These are phyloP conservation scores for Leptobrachium leishanense DNA, from an alignment of 2,113 vertebrate genomes.

Conservation along the genomic window DNA sequence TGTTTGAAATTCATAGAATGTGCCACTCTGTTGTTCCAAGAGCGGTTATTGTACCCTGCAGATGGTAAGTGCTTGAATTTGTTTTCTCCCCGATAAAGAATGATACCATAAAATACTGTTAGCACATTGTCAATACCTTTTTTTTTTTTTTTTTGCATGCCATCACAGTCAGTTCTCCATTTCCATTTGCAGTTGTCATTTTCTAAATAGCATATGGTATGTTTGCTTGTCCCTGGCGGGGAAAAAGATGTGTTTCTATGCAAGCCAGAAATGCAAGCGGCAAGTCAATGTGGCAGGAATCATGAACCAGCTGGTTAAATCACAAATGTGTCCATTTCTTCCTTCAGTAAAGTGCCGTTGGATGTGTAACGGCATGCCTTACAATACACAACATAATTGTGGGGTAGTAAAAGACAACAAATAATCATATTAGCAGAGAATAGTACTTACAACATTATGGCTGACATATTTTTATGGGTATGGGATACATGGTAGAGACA, in stretches of 20 bases:
- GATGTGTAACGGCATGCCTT: slow-evolving; percentile 8
- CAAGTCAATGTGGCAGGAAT: slow-evolving; percentile 14
- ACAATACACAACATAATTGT: background rate
- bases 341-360: slow-evolving; percentile 10
- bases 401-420: background rate
- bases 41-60: slow-evolving; percentile 47
- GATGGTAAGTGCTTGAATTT: slow-evolving; percentile 51
- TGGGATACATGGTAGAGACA: no score
- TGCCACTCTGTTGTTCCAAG: slow-evolving; percentile 52
- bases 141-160: background rate
- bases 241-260: background rate
- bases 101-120: slow-evolving; percentile 48
- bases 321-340: slow-evolving; percentile 35
- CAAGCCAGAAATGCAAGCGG: slow-evolving; percentile 27
- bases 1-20: slow-evolving; percentile 56
- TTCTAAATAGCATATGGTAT: slow-evolving; percentile 45
- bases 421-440: no score
- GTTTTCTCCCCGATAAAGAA: slow-evolving; percentile 28
- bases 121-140: slow-evolving; percentile 46
- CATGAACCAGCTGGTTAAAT: slow-evolving; percentile 39
- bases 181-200: slow-evolving; percentile 47
- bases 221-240: slow-evolving; percentile 33
- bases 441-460: no score
- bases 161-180: slow-evolving; percentile 28
- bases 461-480: no score